A percentile compares a stretch with the other conserved stretches of the same genome.
Evolutionary conservation across 2,797 vertebrate genomes (phyloP).

Genomic region (Hafferia zeledoni): DNA sequence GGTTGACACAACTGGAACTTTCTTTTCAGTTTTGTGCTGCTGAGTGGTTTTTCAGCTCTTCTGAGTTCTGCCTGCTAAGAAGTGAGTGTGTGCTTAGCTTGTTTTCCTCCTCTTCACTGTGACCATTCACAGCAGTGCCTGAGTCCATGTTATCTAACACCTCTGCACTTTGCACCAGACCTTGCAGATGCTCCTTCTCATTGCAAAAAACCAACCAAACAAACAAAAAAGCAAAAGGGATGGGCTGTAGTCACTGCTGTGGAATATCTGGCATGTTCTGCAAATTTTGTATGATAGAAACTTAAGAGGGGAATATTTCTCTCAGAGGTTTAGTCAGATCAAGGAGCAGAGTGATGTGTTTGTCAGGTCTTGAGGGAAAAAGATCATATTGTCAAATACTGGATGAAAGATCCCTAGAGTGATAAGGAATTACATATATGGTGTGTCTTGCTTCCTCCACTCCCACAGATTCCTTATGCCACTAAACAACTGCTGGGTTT

Average conservation of each 20-base stretch:
- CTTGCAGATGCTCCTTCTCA: neutral
- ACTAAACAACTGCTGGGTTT: slow-evolving; percentile 6
- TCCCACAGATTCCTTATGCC: slow-evolving; percentile 4
- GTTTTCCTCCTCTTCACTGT: slow-evolving; percentile 14
- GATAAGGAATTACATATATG: neutral
- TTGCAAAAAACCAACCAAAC: neutral
- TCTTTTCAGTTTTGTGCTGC: neutral
- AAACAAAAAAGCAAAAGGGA: neutral
- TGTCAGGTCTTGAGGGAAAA: neutral
- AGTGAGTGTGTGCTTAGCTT: neutral
- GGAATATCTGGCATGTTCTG: neutral
- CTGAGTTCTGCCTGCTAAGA: neutral
- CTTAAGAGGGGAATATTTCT: neutral
- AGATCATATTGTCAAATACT: neutral
- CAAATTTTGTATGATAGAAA: neutral
- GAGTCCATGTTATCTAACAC: neutral
- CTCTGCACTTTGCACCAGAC: neutral
- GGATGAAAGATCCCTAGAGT: neutral
- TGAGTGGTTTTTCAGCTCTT: neutral
- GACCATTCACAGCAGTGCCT: neutral
- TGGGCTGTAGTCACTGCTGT: neutral
- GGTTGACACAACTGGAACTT: neutral
- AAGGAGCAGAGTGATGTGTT: neutral
- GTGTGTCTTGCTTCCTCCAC: slow-evolving; percentile 1
- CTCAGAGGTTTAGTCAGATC: neutral